A percentile compares a stretch with the other conserved stretches of the same genome.
Conservation (phyloP, 2,888 invertebrate genomes). For the Orthonevra nobilis region DNA sequence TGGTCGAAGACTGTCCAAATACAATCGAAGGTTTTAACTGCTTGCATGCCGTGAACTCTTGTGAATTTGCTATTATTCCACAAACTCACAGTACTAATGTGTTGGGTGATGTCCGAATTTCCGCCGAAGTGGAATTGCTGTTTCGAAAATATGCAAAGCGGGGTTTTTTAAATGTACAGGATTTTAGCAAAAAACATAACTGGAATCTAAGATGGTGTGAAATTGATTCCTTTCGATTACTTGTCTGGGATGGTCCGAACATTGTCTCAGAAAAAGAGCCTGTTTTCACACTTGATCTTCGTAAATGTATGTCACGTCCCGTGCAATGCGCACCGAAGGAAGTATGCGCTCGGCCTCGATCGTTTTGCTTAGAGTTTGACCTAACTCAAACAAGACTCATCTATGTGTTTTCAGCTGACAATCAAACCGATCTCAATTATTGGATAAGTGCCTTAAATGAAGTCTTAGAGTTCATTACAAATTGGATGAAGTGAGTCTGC, state of each 20-base stretch:
- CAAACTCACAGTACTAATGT: slow-evolving; percentile 75
- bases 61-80: slow-evolving; percentile 72
- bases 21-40: slow-evolving; percentile 72
- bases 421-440: slow-evolving; percentile 78
- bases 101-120: slow-evolving; percentile 72
- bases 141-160: slow-evolving; percentile 74
- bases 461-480: slow-evolving; percentile 78
- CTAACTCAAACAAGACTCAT: slow-evolving; percentile 32
- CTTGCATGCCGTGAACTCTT: slow-evolving; percentile 73
- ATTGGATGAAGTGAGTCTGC: slow-evolving; percentile 77
- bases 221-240: slow-evolving; percentile 79
- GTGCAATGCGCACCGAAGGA: slow-evolving; percentile 79
- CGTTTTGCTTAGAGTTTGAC: slow-evolving; percentile 78
- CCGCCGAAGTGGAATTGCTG: slow-evolving; percentile 51
- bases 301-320: slow-evolving; percentile 75
- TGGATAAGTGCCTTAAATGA: slow-evolving; percentile 81
- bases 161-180: slow-evolving; percentile 82
- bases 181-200: slow-evolving; percentile 77
- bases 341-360: slow-evolving; percentile 81
- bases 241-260: slow-evolving; percentile 81
- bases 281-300: slow-evolving; percentile 78
- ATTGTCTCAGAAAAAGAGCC: slow-evolving; percentile 78
- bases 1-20: slow-evolving; percentile 71
- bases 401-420: slow-evolving; percentile 80
- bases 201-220: slow-evolving; percentile 83